These are phyloP conservation scores for Brachionichthys hirsutus DNA, from an alignment of 2,113 vertebrate species.

Conservation along the genomic window DNA sequence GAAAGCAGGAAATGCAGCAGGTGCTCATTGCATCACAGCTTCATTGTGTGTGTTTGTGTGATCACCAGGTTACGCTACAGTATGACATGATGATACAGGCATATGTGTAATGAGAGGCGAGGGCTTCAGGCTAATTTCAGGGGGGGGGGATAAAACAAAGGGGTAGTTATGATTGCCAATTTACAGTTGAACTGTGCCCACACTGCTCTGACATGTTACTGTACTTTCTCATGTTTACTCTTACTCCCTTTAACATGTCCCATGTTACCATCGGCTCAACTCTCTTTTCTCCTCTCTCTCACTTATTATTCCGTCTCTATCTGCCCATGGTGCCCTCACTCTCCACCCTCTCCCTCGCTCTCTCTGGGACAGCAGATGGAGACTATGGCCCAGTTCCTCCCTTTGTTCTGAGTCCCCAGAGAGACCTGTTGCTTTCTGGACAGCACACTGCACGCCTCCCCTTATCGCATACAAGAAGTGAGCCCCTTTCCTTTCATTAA, in stretches of 20 bases:
- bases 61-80: slow-evolving; percentile 52
- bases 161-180: neutral
- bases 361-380: slow-evolving; percentile 97
- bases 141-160: slow-evolving; percentile 21
- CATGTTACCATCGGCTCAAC: slow-evolving; percentile 20
- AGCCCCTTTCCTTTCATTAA: slow-evolving; percentile 79
- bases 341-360: slow-evolving; percentile 33
- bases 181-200: slow-evolving; percentile 8
- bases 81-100: slow-evolving; percentile 31
- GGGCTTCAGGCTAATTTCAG: slow-evolving; percentile 25
- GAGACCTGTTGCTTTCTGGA: slow-evolving; percentile 77
- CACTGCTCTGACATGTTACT: slow-evolving; percentile 5
- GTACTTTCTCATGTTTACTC: neutral
- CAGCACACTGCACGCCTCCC: slow-evolving; percentile 69
- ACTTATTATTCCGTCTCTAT: slow-evolving; percentile 49
- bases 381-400: slow-evolving; percentile 94
- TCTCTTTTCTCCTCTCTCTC: slow-evolving; percentile 58
- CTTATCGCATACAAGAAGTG: slow-evolving; percentile 97
- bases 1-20: slow-evolving; percentile 54
- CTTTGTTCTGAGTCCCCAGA: slow-evolving; percentile 97
- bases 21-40: slow-evolving; percentile 57
- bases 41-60: slow-evolving; percentile 46
- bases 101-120: slow-evolving; percentile 43
- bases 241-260: slow-evolving; percentile 9
- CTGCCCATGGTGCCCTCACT: slow-evolving; percentile 47